phyloP scores from a whole-genome alignment of 1,140 invertebrate genomes.

The Physella acuta region DNA sequence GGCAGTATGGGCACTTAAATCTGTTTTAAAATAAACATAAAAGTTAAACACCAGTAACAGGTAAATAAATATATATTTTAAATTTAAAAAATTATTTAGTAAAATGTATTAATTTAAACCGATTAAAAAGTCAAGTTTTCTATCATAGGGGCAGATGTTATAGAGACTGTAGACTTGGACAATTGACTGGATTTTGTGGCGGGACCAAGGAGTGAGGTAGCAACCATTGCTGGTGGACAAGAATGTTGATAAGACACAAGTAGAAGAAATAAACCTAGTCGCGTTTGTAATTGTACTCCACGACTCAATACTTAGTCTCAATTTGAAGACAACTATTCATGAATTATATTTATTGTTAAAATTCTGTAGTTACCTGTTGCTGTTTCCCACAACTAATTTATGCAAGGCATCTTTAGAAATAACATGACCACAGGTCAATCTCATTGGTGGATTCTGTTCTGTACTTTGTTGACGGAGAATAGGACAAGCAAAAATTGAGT shows the following conservation, averaged over 20 bases:
- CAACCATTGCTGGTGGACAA: no score
- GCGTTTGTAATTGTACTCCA: no score
- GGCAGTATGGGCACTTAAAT: slow-evolving; percentile 97
- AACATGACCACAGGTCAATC: slow-evolving; percentile 94
- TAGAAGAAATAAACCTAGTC: no score
- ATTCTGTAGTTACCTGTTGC: slow-evolving; percentile 76
- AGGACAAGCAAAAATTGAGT: slow-evolving; percentile 98
- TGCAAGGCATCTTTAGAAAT: slow-evolving; percentile 95
- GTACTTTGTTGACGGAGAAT: slow-evolving; percentile 95
- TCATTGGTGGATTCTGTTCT: slow-evolving; percentile 95
- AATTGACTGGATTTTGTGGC: neutral
- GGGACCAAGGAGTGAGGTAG: no score
- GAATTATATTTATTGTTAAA: neutral
- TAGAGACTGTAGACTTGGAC: neutral
- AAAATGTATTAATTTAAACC: neutral
- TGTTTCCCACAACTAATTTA: slow-evolving; percentile 78
- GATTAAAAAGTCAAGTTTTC: neutral
- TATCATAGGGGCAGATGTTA: neutral
- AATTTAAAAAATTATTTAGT: neutral
- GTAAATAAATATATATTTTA: neutral
- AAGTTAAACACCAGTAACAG: neutral
- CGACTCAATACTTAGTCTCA: neutral
- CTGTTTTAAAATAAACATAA: slow-evolving; percentile 65
- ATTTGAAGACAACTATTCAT: neutral
- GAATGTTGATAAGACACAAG: no score